Evolutionary conservation across 2,113 vertebrate species (phyloP), one percentile per base, ranked within the genome.

Genomic region (Ailurus styani): DNA sequence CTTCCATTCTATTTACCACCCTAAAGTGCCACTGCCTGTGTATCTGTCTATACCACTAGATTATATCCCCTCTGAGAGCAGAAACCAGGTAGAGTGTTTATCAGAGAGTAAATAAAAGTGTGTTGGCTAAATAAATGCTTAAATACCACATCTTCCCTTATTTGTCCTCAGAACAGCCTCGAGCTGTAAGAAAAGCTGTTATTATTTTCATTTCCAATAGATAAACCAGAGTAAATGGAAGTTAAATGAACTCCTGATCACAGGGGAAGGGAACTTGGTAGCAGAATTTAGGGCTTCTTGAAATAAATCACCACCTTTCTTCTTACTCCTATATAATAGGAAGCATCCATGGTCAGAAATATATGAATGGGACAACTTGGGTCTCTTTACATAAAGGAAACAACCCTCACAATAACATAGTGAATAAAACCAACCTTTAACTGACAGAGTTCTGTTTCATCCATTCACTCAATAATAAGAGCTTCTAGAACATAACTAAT

Each of bases 81-180:
- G 57, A 95, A 88, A 29, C 72, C 66, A 77, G 68, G 60, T 4
- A 68, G 40, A 78, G 21, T 45, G n/a, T 73, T 81, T 64, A 45
- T 82, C 21, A 45, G 25, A 93, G 34, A 72, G 86, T 52, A 92
- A 86, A 84, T 70, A 86, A 70, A 73, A 72, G 31, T 12, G 0
- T 95, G 40, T 79, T 90, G 70, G 82, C 70, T 72, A 92, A 93
- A 86, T 62, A 92, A 85, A 94, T 82, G 55, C 23, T 94, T 96
- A 91, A 75, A 89, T 95, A 94, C 37, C 17, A 77, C n/a, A 40
- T 9, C 40, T 94, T 52, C 81, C 68, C 57, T 93, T 77, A 47
- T 83, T 94, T 87, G 90, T 79, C 52, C 86, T 91, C 72, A 87
- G 57, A 96, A 94, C 37, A 79, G 64, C 72, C 52, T 47, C 13